Base-by-base conservation (phyloP, 1,140 invertebrate species). In the Archegozetes longisetosus region DNA sequence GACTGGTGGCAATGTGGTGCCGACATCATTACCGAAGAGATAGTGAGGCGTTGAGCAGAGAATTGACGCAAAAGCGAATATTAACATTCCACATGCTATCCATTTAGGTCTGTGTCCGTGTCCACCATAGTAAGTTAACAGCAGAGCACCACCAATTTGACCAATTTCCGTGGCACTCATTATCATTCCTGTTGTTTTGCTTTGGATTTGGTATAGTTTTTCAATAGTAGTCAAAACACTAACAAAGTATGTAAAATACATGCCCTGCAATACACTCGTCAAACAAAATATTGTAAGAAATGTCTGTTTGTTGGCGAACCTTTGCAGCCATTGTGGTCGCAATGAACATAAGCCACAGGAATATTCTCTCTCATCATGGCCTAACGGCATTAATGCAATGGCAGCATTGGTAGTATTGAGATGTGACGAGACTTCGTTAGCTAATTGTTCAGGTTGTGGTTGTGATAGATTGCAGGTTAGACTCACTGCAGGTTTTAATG, bases 181-280 rank as follows among this genome's bases (percentile, higher is more conserved):
- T 64, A 96, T 83, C 48, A 91, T 82, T 0, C 91, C 92, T 0
- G 89, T 94, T 4, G 89, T 91, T 70, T 88, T 90, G 55, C 88
- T 93, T 68, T 92, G 88, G 51, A 96, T 86, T 76, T 90, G 86
- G 71, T 93, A 96, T 29, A 95, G 76, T 74, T 95, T 95, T 73
- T 97, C 92, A 46, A 97, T 88, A 9, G 91, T 96, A 26, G 93
- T 96, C 68, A 96, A 90, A 58, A 93, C 88, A 68, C 87, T 91
- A 28, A 93, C 91, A 70, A 96, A 90, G 72, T 96, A 97, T 23
- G 88, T 92, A 72, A 86, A 86, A 70, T 87, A 93, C 84, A 92
- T 91, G 28, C 89, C 89, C 73, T 91, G 88, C 13, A 92, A 75
- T 0, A 93, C 85, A 51, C 64, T 66, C 14, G 67, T 67, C n/a